Percentiles rank a stretch among this genome's conserved stretches.
phyloP scores from a whole-genome alignment of 30 jellyfish, hydroid and myxozoan genomes.

The Phacellophora camtschatica region DNA sequence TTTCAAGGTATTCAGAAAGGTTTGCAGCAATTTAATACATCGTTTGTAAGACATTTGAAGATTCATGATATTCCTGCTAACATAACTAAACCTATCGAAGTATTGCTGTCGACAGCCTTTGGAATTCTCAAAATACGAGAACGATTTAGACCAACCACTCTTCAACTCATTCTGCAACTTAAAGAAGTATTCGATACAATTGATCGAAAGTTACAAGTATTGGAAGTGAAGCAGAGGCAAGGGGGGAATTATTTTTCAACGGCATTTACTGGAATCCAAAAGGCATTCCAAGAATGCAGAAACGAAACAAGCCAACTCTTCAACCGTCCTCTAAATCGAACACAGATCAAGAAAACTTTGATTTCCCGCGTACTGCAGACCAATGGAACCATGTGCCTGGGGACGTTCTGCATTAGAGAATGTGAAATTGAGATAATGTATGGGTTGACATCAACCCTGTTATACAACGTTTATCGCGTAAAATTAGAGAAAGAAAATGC shows the following conservation, averaged over 20 bases:
- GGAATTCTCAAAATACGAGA: neutral
- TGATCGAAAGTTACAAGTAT: neutral
- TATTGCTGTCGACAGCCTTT: neutral
- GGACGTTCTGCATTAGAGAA: slow-evolving; percentile 2
- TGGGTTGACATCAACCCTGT: neutral
- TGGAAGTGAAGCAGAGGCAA: neutral
- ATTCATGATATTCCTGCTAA: neutral
- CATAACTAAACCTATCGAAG: neutral
- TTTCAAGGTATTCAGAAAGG: neutral
- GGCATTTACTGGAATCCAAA: neutral
- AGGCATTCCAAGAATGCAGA: neutral
- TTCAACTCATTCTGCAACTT: neutral
- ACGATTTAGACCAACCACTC: neutral
- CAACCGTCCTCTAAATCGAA: neutral
- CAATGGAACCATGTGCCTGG: slow-evolving; percentile 38
- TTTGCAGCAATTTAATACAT: neutral
- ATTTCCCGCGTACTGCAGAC: neutral
- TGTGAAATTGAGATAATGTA: neutral
- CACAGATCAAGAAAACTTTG: neutral
- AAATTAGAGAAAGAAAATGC: neutral
- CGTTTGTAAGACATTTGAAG: neutral
- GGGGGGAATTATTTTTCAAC: neutral
- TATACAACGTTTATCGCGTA: neutral
- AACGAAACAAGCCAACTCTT: neutral
- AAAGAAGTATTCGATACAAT: neutral